Base-by-base conservation (phyloP, 1,140 invertebrate genomes). In the Leptoteleia sp. region DNA sequence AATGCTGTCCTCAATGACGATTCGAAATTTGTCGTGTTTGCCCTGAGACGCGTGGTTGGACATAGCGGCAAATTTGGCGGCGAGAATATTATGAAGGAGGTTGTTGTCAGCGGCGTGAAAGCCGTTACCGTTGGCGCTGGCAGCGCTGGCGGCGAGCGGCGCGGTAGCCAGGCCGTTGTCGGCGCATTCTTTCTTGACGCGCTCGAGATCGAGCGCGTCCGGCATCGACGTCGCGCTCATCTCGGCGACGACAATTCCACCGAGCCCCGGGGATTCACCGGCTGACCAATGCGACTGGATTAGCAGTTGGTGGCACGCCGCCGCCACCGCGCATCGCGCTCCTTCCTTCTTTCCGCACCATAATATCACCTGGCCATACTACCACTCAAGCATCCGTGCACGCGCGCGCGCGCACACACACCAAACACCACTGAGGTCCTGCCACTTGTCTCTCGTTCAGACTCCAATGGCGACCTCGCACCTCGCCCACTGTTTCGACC, bases 1-100 rank as follows among this genome's bases (percentile, higher is more conserved):
- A 72, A 89, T 87, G 71, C 85, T 85, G 68, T 90, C 88, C 67
- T 90, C 89, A 19, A 90, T 85, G 81, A 90, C 85, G 40, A 87
- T 82, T 15, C 87, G 84, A 70, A 90, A 88, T 64, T 90, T 90
- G 42, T 90, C 88, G 52, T 85, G 82, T 45, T 90, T 89, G 15
- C 77, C 75, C 25, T 79, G 75, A 54, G 83, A 43, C 33, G 76
- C 76, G 50, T 85, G 83, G 64, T 87, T 83, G 35, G 81, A 40
- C 54, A 84, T 59, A 29, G 72, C 80, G 16, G 83, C 79, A 37
- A 88, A 83, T 61, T 88, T 89, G 4, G 79, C 79, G 4, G 84
- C 72, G 2, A 89, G 79, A 40, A 89, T 82, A 25, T 88, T 85
- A 35, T 88, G 85, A 22, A 89, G 72, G 19, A 84, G 65, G 16